phyloP scores from a whole-genome alignment of 2,888 invertebrate genomes.

The Ectemnius lituratus region DNA sequence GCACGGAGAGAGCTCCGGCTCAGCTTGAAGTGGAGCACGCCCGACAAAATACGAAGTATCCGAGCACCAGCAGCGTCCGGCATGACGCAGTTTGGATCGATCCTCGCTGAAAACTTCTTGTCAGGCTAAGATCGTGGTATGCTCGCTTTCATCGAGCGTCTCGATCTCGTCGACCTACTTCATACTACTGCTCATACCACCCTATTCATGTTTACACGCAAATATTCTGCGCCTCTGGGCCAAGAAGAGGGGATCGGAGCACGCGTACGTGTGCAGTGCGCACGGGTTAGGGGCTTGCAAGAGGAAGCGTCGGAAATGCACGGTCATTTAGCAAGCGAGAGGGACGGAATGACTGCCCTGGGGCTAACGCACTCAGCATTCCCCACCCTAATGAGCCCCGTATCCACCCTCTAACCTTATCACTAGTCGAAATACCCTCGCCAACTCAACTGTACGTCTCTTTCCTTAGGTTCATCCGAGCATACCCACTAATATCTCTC shows the following conservation, averaged over 20 bases:
- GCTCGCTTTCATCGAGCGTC: conserved; percentile 26
- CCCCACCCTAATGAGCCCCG: conserved; percentile 73
- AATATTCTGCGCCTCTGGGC: neutral
- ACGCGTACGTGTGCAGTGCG: neutral
- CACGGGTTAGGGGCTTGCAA: conserved; percentile 21
- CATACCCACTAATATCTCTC: conserved; percentile 9
- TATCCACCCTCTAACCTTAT: conserved; percentile 58
- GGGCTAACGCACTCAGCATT: conserved; percentile 75
- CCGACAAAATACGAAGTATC: conserved; percentile 1
- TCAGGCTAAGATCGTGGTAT: conserved; percentile 28
- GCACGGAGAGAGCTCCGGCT: too few relatives aligned
- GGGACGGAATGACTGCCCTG: conserved; percentile 62
- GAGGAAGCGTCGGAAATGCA: conserved; percentile 58
- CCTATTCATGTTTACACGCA: conserved; percentile 19
- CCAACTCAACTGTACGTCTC: conserved; percentile 31
- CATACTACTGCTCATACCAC: conserved; percentile 16
- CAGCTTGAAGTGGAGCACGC: neutral
- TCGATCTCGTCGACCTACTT: conserved; percentile 24
- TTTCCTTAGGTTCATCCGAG: conserved; percentile 27
- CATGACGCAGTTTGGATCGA: conserved; percentile 11
- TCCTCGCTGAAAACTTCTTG: conserved; percentile 58
- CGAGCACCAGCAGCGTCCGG: neutral
- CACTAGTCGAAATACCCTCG: conserved; percentile 37
- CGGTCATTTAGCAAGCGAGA: conserved; percentile 66
- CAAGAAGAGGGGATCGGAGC: neutral